phyloP scores from a whole-genome alignment of 2,113 vertebrate genomes.

The Gobius niger region DNA sequence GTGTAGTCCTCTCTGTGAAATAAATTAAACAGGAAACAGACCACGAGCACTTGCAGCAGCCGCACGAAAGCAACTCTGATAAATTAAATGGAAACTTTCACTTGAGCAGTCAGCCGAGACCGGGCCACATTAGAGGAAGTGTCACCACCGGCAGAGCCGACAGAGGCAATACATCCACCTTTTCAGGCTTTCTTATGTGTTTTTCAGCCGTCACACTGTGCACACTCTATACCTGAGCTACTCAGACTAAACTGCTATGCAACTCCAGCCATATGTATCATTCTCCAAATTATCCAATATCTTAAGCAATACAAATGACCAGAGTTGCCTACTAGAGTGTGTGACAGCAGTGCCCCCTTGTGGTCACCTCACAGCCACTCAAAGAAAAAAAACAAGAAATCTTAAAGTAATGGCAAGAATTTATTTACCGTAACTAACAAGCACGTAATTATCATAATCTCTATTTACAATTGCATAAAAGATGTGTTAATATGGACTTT shows the following conservation, averaged over 20 bases:
- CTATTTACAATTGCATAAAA: constrained; percentile 57
- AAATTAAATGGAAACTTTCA: constrained; percentile 67
- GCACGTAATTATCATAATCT: constrained; percentile 22
- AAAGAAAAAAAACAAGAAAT: background rate
- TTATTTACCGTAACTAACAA: constrained; percentile 33
- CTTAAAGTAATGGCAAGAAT: background rate
- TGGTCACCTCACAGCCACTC: constrained; percentile 18
- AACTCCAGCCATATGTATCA: constrained; percentile 15
- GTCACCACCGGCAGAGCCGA: constrained; percentile 40
- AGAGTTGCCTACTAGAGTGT: constrained; percentile 33
- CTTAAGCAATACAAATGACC: constrained; percentile 27
- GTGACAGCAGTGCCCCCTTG: constrained; percentile 63
- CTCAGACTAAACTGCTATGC: constrained; percentile 21
- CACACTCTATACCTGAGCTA: constrained; percentile 20
- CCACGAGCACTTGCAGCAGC: constrained; percentile 38
- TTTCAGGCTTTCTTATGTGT: constrained; percentile 47
- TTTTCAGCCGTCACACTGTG: constrained; percentile 25
- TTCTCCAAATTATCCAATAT: constrained; percentile 27
- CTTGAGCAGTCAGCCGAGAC: constrained; percentile 56
- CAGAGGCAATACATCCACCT: constrained; percentile 41
- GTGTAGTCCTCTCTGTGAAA: constrained; percentile 29
- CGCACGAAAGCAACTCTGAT: constrained; percentile 43
- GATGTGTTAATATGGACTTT: constrained; percentile 18
- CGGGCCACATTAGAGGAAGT: constrained; percentile 51
- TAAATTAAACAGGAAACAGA: constrained; percentile 53